A percentile compares a stretch with the other conserved stretches of the same genome.
These are phyloP conservation scores for Silvanus unidentatus DNA, from an alignment of 2,888 invertebrate genomes.

Conservation along the genomic window DNA sequence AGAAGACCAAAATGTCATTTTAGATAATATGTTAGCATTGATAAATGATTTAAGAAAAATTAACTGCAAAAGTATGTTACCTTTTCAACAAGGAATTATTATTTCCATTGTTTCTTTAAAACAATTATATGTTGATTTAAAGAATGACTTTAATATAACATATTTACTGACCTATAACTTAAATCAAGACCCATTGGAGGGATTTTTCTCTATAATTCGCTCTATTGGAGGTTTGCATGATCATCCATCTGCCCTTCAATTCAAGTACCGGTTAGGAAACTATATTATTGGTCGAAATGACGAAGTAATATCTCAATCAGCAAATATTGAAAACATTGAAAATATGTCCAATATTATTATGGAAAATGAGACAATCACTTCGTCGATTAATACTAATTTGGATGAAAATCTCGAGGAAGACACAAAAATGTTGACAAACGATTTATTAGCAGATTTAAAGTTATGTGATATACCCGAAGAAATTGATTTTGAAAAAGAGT, in stretches of 20 bases:
- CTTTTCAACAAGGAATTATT: constrained; percentile 24
- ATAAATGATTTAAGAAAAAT: constrained; percentile 15
- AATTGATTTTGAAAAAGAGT: not conserved
- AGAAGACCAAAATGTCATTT: constrained; percentile 18
- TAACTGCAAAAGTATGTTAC: constrained; percentile 13
- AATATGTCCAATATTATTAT: not conserved
- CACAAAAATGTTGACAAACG: not conserved
- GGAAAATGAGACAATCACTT: not conserved
- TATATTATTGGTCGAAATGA: constrained; percentile 16
- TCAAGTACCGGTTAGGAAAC: constrained; percentile 19
- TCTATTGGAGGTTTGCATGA: constrained; percentile 20
- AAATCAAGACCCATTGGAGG: constrained; percentile 18
- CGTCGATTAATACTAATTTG: not conserved
- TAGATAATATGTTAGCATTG: constrained; percentile 15
- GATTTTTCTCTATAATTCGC: constrained; percentile 18
- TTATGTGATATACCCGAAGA: no score
- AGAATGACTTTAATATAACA: constrained; percentile 13
- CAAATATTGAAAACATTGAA: constrained; percentile 13
- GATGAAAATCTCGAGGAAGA: not conserved
- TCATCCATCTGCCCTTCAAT: constrained; percentile 19
- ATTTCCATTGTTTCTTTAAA: constrained; percentile 14
- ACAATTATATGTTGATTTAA: constrained; percentile 11
- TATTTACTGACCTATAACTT: constrained; percentile 15
- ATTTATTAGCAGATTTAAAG: not conserved
- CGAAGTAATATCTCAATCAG: constrained; percentile 18